These are phyloP conservation scores for Drosophila micromelanica DNA, from an alignment of 1,140 invertebrate genomes.

Conservation along the genomic window DNA sequence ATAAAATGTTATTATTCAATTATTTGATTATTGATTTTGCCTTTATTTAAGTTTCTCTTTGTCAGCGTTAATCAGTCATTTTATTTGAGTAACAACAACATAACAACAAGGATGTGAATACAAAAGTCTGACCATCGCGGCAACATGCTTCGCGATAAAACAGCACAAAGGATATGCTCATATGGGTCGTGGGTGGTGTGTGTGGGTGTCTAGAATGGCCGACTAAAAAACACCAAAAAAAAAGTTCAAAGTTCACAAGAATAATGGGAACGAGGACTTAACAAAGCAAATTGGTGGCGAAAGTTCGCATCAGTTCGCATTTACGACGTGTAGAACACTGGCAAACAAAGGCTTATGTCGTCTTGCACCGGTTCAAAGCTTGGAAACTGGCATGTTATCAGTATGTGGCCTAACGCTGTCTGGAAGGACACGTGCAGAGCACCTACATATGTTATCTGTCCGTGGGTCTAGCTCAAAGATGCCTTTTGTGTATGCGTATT, in stretches of 20 bases:
- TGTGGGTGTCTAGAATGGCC: not conserved
- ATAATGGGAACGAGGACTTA: constrained; percentile 36
- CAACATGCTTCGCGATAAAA: constrained; percentile 7
- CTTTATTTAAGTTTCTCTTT: not conserved
- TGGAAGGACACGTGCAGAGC: not conserved
- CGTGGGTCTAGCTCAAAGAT: not conserved
- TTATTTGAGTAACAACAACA: no score
- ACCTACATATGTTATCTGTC: constrained; percentile 3
- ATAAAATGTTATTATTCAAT: constrained; percentile 16
- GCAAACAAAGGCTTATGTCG: constrained; percentile 59
- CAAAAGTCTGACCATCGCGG: constrained; percentile 20
- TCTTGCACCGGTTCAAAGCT: constrained; percentile 43
- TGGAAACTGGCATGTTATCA: constrained; percentile 24
- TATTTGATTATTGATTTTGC: no score
- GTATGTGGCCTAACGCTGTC: not conserved
- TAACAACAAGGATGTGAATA: constrained; percentile 14
- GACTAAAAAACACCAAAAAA: constrained; percentile 17
- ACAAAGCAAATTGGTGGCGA: constrained; percentile 40
- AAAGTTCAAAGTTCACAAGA: constrained; percentile 60
- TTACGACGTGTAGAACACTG: constrained; percentile 54
- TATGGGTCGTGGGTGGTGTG: not conserved
- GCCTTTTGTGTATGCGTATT: constrained; percentile 2
- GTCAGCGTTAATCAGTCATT: constrained; percentile 58
- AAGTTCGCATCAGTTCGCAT: constrained; percentile 47
- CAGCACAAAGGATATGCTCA: constrained; percentile 17